Percentiles rank a stretch among this genome's conserved stretches.
phyloP scores from a whole-genome alignment of 2,113 vertebrate species.

The Henicopernis longicauda region DNA sequence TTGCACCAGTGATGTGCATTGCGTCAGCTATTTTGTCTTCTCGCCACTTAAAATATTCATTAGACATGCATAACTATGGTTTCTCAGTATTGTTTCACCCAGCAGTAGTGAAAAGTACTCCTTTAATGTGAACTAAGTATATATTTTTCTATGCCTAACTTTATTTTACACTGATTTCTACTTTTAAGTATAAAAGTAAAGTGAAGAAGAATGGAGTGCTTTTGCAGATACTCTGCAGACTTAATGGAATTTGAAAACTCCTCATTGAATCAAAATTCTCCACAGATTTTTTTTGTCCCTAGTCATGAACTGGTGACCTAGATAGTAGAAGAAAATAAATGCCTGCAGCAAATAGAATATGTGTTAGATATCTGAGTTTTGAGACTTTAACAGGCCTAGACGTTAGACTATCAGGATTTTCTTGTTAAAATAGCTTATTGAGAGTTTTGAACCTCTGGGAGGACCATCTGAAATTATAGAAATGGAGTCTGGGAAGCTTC shows the following conservation, averaged over 20 bases:
- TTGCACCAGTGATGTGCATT: neutral
- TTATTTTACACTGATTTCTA: neutral
- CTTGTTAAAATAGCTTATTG: conserved; percentile 34
- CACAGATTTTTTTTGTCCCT: conserved; percentile 19
- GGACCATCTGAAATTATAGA: conserved; percentile 28
- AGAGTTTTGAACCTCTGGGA: conserved; percentile 22
- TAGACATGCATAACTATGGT: neutral
- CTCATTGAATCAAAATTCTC: conserved; percentile 1
- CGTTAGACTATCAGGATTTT: conserved; percentile 21
- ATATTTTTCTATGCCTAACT: neutral
- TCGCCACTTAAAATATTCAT: neutral
- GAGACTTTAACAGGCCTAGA: conserved; percentile 2
- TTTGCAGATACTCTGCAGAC: neutral
- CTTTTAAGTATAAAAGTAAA: neutral
- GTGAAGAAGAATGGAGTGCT: neutral
- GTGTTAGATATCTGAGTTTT: conserved; percentile 19
- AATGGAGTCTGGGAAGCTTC: conserved; percentile 14
- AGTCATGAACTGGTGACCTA: conserved; percentile 54
- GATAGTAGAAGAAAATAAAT: conserved; percentile 55
- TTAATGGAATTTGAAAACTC: conserved; percentile 17
- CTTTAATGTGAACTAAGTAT: neutral
- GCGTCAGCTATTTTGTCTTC: neutral
- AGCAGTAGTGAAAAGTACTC: neutral
- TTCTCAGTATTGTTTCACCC: neutral
- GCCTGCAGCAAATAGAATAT: conserved; percentile 19